These are phyloP conservation scores for Melinaea menophilus DNA, from an alignment of 2,888 invertebrate genomes.

Conservation along the genomic window DNA sequence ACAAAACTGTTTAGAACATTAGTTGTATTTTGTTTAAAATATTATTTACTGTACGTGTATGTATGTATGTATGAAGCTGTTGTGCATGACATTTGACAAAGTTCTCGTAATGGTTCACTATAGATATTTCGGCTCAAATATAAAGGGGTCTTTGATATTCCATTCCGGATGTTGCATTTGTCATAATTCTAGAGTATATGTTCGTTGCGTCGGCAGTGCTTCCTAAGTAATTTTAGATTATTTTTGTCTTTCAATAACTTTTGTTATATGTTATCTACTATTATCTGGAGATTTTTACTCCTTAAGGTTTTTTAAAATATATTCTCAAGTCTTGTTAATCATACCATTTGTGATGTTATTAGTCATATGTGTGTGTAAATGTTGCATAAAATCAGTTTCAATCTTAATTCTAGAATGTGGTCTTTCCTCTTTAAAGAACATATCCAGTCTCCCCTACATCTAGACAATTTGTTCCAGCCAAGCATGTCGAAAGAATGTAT, in stretches of 20 bases:
- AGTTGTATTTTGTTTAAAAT: not conserved
- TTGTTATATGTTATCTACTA: not conserved
- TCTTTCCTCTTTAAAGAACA: constrained; percentile 39
- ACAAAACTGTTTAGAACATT: not conserved
- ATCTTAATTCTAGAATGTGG: constrained; percentile 14
- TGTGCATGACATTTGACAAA: constrained; percentile 62
- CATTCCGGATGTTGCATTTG: constrained; percentile 70
- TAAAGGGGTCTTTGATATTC: constrained; percentile 61
- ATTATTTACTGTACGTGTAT: not conserved
- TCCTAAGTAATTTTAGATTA: not conserved
- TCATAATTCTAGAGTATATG: constrained; percentile 41
- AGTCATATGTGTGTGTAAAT: not conserved
- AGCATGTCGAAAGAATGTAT: constrained; percentile 66
- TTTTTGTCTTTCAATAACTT: not conserved
- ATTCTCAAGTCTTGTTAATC: no score
- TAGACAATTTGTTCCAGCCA: constrained; percentile 71
- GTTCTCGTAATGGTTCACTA: constrained; percentile 52
- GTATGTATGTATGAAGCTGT: constrained; percentile 28
- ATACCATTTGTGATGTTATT: not conserved
- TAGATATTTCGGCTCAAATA: constrained; percentile 51
- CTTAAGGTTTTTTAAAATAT: not conserved
- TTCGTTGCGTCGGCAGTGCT: constrained; percentile 21
- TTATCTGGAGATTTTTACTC: not conserved
- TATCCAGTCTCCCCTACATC: constrained; percentile 47
- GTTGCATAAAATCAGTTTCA: not conserved